phyloP scores from a whole-genome alignment of 2,888 invertebrate species.

The Ephialtes manifestator region DNA sequence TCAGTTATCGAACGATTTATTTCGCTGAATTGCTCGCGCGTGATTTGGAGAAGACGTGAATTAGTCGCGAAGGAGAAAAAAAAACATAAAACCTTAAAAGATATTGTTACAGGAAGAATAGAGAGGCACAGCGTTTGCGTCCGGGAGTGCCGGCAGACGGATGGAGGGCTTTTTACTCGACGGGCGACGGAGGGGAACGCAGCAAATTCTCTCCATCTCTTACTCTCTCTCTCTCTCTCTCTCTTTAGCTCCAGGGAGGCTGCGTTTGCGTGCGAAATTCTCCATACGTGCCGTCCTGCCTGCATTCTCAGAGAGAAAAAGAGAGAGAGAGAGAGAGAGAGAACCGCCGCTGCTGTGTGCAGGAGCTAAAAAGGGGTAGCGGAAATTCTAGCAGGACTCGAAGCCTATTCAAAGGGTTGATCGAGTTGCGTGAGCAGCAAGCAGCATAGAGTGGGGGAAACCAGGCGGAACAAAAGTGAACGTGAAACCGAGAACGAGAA shows the following conservation, averaged over 20 bases:
- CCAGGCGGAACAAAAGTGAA: slow-evolving; percentile 24
- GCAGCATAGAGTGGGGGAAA: background rate
- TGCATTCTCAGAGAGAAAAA: background rate
- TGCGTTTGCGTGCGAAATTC: slow-evolving; percentile 3
- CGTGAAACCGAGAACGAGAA: slow-evolving; percentile 8
- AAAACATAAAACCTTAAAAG: too few relatives aligned
- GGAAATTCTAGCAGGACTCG: slow-evolving; percentile 20
- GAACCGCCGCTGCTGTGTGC: background rate
- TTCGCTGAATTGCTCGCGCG: background rate
- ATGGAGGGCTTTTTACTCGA: background rate
- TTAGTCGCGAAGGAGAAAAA: background rate
- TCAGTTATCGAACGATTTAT: background rate
- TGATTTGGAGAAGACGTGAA: background rate
- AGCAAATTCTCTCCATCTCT: background rate
- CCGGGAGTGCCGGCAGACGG: background rate
- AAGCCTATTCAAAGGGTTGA: slow-evolving; percentile 44
- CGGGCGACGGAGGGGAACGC: background rate
- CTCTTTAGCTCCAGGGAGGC: background rate
- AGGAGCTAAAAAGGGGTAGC: background rate
- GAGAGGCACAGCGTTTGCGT: too few relatives aligned
- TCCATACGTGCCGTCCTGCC: slow-evolving; percentile 10
- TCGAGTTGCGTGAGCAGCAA: slow-evolving; percentile 33
- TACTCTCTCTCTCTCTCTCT: too few relatives aligned
- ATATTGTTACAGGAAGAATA: background rate
- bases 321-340: background rate